Evolutionary conservation across 1,140 invertebrate species (phyloP).

Genomic region (Drosophila fuyamai): DNA sequence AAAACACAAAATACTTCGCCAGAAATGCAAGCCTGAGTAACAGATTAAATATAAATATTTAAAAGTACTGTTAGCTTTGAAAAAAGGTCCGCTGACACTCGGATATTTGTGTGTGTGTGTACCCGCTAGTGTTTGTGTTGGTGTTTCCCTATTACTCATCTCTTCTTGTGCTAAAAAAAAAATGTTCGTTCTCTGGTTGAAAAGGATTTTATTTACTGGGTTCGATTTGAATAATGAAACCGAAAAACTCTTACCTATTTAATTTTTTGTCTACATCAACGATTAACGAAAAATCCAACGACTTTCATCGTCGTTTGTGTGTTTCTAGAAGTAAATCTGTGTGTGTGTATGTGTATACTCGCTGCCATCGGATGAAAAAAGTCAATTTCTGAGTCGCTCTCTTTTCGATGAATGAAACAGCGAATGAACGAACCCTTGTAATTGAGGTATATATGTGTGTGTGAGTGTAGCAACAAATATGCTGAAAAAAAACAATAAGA

Average conservation of each 20-base stretch:
- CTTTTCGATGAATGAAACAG: slow-evolving; percentile 64
- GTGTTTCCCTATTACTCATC: slow-evolving; percentile 69
- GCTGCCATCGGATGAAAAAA: slow-evolving; percentile 71
- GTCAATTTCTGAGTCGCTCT: slow-evolving; percentile 66
- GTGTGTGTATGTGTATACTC: slow-evolving; percentile 57
- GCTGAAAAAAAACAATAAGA: slow-evolving; percentile 67
- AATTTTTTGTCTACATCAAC: slow-evolving; percentile 82
- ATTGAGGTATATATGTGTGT: slow-evolving; percentile 44
- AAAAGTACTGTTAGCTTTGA: slow-evolving; percentile 22
- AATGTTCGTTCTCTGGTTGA: background rate
- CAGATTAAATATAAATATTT: slow-evolving; percentile 69
- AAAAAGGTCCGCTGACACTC: slow-evolving; percentile 22
- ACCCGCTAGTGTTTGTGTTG: slow-evolving; percentile 7
- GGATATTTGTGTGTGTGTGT: slow-evolving; percentile 24
- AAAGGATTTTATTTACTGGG: background rate
- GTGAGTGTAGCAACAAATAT: slow-evolving; percentile 71
- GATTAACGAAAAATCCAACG: slow-evolving; percentile 82
- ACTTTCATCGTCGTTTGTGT: slow-evolving; percentile 78
- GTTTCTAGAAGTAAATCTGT: slow-evolving; percentile 54
- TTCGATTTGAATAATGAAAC: slow-evolving; percentile 53
- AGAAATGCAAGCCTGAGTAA: slow-evolving; percentile 68
- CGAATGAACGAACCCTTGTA: slow-evolving; percentile 68
- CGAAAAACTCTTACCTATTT: slow-evolving; percentile 66
- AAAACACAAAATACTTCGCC: slow-evolving; percentile 37
- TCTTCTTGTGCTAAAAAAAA: slow-evolving; percentile 30